These are phyloP conservation scores for Seriola quinqueradiata DNA, from an alignment of 2,113 vertebrate genomes.

Conservation along the genomic window DNA sequence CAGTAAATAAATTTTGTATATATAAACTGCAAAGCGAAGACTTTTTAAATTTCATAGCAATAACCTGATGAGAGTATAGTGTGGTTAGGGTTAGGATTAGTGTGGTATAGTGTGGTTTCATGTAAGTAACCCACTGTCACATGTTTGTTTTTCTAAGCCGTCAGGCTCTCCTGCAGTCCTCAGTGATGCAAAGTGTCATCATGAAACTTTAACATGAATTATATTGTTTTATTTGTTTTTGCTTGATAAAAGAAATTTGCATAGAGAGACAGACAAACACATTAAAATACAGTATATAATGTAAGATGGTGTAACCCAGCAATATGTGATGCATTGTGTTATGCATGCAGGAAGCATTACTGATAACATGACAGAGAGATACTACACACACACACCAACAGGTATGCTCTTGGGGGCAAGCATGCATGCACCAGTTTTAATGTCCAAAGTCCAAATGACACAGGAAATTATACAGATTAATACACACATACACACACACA, in stretches of 20 bases:
- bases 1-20: conserved; percentile 4
- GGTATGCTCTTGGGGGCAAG: conserved; percentile 30
- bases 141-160: conserved; percentile 15
- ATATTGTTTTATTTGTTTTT: background rate
- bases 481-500: background rate
- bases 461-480: conserved; percentile 22
- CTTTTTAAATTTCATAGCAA: conserved; percentile 15
- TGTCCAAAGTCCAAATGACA: conserved; percentile 22
- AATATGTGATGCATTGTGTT: background rate
- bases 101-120: conserved; percentile 2
- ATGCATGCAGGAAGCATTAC: background rate
- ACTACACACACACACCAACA: conserved; percentile 23
- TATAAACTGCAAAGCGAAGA: conserved; percentile 20
- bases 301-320: background rate
- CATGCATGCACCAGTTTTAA: background rate
- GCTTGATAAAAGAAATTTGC: background rate
- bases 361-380: background rate
- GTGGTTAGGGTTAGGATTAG: too few species aligned
- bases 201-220: background rate
- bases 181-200: background rate
- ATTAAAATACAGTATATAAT: background rate
- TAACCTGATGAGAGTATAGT: conserved; percentile 35
- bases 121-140: conserved; percentile 10
- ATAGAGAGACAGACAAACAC: background rate
- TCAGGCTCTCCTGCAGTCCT: conserved; percentile 2